Conservation (phyloP, 2,797 vertebrate species). For the Sparus aurata region DNA sequence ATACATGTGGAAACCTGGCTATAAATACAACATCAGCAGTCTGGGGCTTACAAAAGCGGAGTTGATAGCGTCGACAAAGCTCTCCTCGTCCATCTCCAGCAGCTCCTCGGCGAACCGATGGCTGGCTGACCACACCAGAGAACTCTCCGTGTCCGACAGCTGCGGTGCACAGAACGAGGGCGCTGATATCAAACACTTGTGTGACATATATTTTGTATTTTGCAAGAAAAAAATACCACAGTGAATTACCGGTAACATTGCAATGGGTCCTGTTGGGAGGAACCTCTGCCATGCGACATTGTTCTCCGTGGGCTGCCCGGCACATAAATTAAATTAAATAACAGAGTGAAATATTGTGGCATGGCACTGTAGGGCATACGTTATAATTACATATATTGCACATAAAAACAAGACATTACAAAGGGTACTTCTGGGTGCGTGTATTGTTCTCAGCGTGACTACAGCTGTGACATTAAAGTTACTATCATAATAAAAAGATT, state of each 20-base stretch:
- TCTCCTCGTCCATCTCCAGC: slow-evolving; percentile 92
- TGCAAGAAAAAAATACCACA: slow-evolving; percentile 4
- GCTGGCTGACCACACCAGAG: slow-evolving; percentile 97
- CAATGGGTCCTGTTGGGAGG: slow-evolving; percentile 96
- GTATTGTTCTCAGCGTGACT: slow-evolving; percentile 45
- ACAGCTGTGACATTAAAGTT: slow-evolving; percentile 38
- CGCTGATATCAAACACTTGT: slow-evolving; percentile 6
- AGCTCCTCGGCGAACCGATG: slow-evolving; percentile 92
- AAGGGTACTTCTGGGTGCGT: slow-evolving; percentile 12
- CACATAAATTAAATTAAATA: slow-evolving; percentile 54
- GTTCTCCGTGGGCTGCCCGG: slow-evolving; percentile 93
- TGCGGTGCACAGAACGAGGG: slow-evolving; percentile 67
- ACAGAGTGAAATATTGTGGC: slow-evolving; percentile 15
- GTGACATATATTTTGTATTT: neutral
- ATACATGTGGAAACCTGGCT: slow-evolving; percentile 37
- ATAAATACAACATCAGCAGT: slow-evolving; percentile 24
- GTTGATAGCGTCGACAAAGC: slow-evolving; percentile 96
- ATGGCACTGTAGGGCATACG: slow-evolving; percentile 27
- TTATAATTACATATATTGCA: slow-evolving; percentile 35
- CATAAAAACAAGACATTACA: slow-evolving; percentile 47
- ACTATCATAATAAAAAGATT: slow-evolving; percentile 29
- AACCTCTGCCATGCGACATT: slow-evolving; percentile 99
- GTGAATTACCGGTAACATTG: slow-evolving; percentile 93
- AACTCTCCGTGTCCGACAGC: slow-evolving; percentile 95
- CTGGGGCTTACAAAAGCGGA: slow-evolving; percentile 93